These are phyloP conservation scores for Phrynosoma blainvillii DNA, from an alignment of 2,113 vertebrate genomes.

Conservation along the genomic window DNA sequence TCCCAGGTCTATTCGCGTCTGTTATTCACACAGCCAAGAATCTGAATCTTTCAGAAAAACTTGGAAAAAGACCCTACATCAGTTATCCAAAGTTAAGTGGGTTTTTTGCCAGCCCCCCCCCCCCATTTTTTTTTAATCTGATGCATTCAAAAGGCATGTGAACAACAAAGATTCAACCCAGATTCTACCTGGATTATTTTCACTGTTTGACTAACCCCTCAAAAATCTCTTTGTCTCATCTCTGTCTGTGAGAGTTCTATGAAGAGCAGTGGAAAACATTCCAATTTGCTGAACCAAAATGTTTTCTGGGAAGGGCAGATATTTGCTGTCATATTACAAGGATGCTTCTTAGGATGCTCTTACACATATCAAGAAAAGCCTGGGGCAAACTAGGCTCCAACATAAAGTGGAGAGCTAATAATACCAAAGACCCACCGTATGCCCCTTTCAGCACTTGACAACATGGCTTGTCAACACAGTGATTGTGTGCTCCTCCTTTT, in stretches of 20 bases:
- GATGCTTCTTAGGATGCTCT: not conserved
- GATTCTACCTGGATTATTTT: too few species aligned
- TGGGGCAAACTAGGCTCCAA: not conserved
- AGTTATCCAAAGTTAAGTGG: too few species aligned
- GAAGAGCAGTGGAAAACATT: not conserved
- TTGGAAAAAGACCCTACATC: too few species aligned
- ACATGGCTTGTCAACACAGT: not conserved
- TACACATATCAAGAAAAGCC: not conserved
- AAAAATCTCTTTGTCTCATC: not conserved
- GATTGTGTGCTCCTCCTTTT: not conserved
- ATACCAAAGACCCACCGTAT: not conserved
- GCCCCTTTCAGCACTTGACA: not conserved
- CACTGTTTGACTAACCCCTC: too few species aligned
- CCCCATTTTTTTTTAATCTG: too few species aligned
- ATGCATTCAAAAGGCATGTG: too few species aligned
- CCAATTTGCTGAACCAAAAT: not conserved
- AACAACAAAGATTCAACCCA: too few species aligned
- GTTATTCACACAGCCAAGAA: too few species aligned
- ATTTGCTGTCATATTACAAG: not conserved
- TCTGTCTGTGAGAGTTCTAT: not conserved
- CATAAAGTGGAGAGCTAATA: slow-evolving; percentile 7
- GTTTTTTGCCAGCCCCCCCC: too few species aligned
- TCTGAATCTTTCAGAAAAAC: too few species aligned
- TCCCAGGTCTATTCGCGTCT: too few species aligned
- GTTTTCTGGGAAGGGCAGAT: not conserved